Evolutionary conservation across 1,140 invertebrate genomes (phyloP), one percentile per base, ranked within the genome.

Genomic region (Aphidius ervi): DNA sequence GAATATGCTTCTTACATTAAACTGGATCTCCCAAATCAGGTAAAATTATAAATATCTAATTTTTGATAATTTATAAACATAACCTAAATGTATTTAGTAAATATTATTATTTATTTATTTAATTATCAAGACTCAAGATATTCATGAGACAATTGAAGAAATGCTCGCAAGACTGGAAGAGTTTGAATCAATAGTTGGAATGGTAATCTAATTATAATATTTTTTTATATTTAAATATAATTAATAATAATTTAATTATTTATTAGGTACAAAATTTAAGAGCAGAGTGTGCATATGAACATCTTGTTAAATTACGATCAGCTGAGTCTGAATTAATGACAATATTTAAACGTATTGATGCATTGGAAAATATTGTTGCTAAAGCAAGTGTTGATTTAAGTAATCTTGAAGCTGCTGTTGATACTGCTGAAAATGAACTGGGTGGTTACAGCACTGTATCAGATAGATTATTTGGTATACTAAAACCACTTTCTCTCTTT

Each of bases 131-230:
- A 66, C 69, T 62, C 68, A 67, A 55, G 63, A 58, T 47, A 63
- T 72, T 9, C 66, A 67, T n/a, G 65, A 69, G 1, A 61, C 64
- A 2, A 66, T 74, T 6, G 72, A 74, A 37, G 72, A 73, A 54
- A 70, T 70, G 41, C 64, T 74, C 61, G 69, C 69, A 57, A 67
- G 72, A 9, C 56, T 74, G 8, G 72, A 74, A 55, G 72, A 74
- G 48, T 74, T 72, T 55, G 71, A 74, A 50, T 73, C 71, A 2
- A 72, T 74, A 31, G 67, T 74, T 55, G 65, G 68, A 66, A 74
- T 74, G 72, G 72, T 74, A 55, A 46, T 46, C 55, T 6, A 37
- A 46, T 48, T 48, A 59, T 5, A 45, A 16, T 52, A 39, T 39
- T 37, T 40, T 64, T 61, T 41, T 58, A n/a, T 23, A n/a, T 64